Evolutionary conservation across 1,140 invertebrate species (phyloP), one percentile per base, ranked within the genome.

Genomic region (Drosophila tristis): DNA sequence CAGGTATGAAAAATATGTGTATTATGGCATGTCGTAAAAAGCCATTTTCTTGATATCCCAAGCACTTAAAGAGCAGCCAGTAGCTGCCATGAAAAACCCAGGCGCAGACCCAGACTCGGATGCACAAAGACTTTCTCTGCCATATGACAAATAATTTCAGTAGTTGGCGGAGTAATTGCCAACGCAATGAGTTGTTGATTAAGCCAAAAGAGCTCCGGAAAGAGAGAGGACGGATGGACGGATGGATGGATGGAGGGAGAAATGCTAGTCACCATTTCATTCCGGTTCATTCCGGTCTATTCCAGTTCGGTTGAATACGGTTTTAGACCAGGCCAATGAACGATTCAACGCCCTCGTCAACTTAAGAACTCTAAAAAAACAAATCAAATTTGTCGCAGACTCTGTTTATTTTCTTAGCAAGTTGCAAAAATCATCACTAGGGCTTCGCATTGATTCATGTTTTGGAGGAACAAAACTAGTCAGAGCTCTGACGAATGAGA

Each of bases 101-200:
- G 16, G 31, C 7, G 7, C 26, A 23, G 11, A n/a, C 50, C 26
- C 31, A 39, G 35, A 13, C 35, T 39, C 11, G 35, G 49, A 51
- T 23, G 26, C 6, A 51, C 23, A 54, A 15, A 39, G 74, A 87
- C 81, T 86, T 86, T 86, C 81, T 86, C 78, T 58, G 82, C 54
- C 74, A 74, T 86, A 86, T 81, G 82, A 86, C 74, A 78, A 87
- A 86, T 80, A 87, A 74, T 81, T 85, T 85, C 51, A 80, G 64
- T 80, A 81, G 64, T 85, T 81, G 82, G 51, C 78, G 82, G 11
- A 39, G 35, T 86, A 86, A 87, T 86, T 86, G 81, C 81, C 74
- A 66, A 73, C 74, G 82, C 82, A 87, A 86, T 85, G 78, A 57
- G 68, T 80, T 81, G 82, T 80, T 86, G 87, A 86, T 86, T 86